Base-by-base conservation (phyloP, 2,797 vertebrate species). In the Xiphorhynchus erythropygius region DNA sequence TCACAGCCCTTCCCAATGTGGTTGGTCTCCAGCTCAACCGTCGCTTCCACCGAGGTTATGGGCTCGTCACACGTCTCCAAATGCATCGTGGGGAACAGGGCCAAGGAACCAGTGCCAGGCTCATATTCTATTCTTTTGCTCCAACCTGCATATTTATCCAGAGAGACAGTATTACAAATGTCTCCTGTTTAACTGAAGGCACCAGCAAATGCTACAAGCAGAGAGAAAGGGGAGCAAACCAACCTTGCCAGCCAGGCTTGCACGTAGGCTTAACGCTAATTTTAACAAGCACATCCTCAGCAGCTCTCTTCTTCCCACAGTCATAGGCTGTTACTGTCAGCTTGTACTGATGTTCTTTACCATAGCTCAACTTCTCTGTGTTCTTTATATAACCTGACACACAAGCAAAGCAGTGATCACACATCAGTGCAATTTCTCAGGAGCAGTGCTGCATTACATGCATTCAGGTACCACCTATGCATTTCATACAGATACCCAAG, bases 1-100 rank as follows among this genome's bases (percentile, higher is more conserved):
- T 99, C 99, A 3, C 99, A 99, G 93, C 99, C 99, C 96, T 99
- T 99, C 65, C 99, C 99, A 13, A 99, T 99, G 84, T 99, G 99
- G 94, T 97, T 99, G 74, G 99, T 99, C 98, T 99, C 99, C 33
- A 99, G 98, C 85, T 99, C 99, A 78, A 99, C 97, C 0, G 89
- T 99, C 78, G 98, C 98, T 93, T 98, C 98, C 84, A 99, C 98
- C 1, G 98, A 99, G 4, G 99, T 99, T 95, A 99, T 98, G 8
- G 99, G 98, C 93, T 99, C 99, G 3, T 98, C 99, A 13, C 99
- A 99, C 0, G 99, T 99, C 97, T 99, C 99, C 98, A 99, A 97
- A 94, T 97, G 99, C 97, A 99, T 98, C 83, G 98, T 98, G 13
- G 99, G 99, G 96, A 99, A 99, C 75, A 99, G 98, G 17, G 99